Conservation (phyloP, 1,140 invertebrate genomes). For the Caligus rogercresseyi region DNA sequence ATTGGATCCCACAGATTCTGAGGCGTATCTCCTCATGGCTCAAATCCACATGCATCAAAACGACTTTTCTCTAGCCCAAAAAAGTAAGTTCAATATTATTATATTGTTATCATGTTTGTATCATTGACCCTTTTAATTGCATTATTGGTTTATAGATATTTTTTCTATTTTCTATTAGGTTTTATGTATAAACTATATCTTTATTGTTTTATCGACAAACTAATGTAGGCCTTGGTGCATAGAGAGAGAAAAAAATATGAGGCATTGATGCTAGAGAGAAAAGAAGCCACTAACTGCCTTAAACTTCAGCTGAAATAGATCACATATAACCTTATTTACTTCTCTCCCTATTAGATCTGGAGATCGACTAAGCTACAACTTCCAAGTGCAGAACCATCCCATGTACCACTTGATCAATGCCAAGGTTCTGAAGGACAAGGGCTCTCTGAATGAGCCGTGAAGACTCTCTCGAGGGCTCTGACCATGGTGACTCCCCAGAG, state of each 20-base stretch:
- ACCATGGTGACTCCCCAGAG: conserved; percentile 28
- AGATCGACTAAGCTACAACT: conserved; percentile 72
- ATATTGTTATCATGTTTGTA: too few relatives aligned
- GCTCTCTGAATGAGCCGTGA: conserved; percentile 41
- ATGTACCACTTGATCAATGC: conserved; percentile 73
- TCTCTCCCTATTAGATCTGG: conserved; percentile 2
- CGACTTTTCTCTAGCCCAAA: conserved; percentile 54
- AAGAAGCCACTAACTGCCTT: not conserved
- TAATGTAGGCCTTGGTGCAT: too few relatives aligned
- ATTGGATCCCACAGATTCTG: conserved; percentile 51
- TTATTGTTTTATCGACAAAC: too few relatives aligned
- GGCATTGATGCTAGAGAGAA: not conserved
- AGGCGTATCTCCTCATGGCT: conserved; percentile 68
- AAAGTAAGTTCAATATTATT: too few relatives aligned
- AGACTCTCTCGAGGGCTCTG: conserved; percentile 52
- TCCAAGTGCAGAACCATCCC: conserved; percentile 68
- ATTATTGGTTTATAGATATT: not conserved
- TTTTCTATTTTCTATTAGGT: too few relatives aligned
- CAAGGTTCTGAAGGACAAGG: conserved; percentile 54
- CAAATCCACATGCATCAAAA: conserved; percentile 55
- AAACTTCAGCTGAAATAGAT: too few relatives aligned
- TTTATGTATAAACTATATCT: too few relatives aligned
- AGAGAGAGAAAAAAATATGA: too few relatives aligned
- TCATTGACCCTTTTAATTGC: not conserved
- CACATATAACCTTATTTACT: too few relatives aligned